phyloP scores from a whole-genome alignment of 2,797 vertebrate genomes.

The Discoglossus pictus region DNA sequence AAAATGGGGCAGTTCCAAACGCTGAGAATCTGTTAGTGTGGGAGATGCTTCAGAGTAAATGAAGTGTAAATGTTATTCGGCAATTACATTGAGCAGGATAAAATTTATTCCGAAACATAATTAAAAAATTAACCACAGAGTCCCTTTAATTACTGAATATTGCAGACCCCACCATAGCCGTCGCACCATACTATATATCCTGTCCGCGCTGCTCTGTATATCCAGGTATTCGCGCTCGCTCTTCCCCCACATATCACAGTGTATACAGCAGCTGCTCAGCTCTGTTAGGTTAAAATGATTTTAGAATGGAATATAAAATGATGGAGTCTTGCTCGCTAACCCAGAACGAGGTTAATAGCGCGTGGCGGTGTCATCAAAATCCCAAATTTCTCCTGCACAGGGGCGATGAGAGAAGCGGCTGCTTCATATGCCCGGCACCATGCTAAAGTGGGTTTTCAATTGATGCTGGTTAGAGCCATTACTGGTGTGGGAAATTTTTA shows the following conservation, averaged over 20 bases:
- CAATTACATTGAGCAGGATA: no score
- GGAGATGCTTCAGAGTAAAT: no score
- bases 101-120: no score
- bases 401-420: conserved; percentile 19
- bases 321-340: conserved; percentile 45
- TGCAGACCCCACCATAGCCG: no score
- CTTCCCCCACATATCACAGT: conserved; percentile 2
- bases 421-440: conserved; percentile 17
- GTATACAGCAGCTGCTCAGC: conserved; percentile 42
- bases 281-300: conserved; percentile 53
- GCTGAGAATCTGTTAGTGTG: no score
- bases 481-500: conserved; percentile 7
- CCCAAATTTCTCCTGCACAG: conserved; percentile 41
- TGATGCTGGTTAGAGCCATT: conserved; percentile 35
- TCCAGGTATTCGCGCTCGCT: conserved; percentile 7
- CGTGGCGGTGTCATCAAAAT: conserved; percentile 49
- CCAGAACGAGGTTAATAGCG: conserved; percentile 47
- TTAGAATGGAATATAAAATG: conserved; percentile 49
- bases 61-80: no score
- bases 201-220: no score
- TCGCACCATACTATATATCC: no score
- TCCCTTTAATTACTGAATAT: no score
- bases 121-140: no score
- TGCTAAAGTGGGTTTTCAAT: conserved; percentile 45
- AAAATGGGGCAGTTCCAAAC: no score